These are phyloP conservation scores for Ichneumoninae sp. DNA, from an alignment of 2,888 invertebrate species.

Conservation along the genomic window DNA sequence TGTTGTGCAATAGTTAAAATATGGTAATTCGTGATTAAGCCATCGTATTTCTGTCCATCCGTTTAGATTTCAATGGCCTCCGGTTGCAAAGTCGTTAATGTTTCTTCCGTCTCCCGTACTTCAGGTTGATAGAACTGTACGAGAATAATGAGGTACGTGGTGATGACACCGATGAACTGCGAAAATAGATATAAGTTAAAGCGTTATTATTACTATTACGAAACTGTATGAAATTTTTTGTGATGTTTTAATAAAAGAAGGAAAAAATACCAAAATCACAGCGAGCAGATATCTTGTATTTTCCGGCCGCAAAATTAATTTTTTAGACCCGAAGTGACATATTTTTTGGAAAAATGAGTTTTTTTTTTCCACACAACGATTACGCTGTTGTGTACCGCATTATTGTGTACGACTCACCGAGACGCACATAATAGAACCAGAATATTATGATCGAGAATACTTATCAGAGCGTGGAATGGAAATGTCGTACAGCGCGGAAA, in stretches of 20 bases:
- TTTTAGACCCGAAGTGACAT: no score
- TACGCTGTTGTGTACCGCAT: no score
- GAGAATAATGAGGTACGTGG: constrained; percentile 78
- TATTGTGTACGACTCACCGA: no score
- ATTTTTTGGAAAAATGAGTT: no score
- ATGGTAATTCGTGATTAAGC: not conserved
- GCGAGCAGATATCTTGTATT: not conserved
- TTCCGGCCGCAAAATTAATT: no score
- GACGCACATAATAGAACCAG: no score
- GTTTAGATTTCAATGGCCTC: constrained; percentile 53
- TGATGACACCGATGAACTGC: constrained; percentile 78
- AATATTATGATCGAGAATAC: no score
- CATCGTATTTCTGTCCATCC: not conserved
- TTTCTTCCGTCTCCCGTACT: constrained; percentile 31
- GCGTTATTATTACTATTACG: constrained; percentile 23
- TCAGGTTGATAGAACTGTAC: constrained; percentile 77
- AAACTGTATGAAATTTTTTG: constrained; percentile 28
- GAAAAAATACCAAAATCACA: constrained; percentile 17
- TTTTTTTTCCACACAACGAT: no score
- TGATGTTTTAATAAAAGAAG: constrained; percentile 37
- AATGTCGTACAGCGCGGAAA: no score
- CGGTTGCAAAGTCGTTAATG: constrained; percentile 51
- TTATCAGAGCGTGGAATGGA: no score
- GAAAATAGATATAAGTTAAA: constrained; percentile 60
- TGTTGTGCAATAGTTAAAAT: not conserved